phyloP scores from a whole-genome alignment of 2,797 vertebrate genomes.

The Rhadinocentrus ornatus region DNA sequence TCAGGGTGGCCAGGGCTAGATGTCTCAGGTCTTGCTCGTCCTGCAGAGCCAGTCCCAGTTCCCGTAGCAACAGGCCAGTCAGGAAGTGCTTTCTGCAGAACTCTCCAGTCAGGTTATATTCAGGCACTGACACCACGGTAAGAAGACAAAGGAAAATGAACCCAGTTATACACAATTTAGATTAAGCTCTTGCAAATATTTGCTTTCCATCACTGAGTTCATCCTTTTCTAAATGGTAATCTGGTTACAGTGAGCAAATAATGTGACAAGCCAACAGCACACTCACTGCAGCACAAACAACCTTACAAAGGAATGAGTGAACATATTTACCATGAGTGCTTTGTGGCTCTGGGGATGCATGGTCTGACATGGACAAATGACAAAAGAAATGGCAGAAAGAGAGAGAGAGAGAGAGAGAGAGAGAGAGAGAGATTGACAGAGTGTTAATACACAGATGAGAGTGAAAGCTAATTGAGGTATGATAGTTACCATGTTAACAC shows the following conservation, averaged over 20 bases:
- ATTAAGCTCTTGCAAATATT: conserved; percentile 27
- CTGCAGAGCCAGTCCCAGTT: conserved; percentile 95
- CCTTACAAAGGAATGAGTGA: conserved; percentile 45
- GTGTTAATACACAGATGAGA: conserved; percentile 69
- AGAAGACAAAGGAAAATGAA: conserved; percentile 20
- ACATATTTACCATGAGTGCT: conserved; percentile 83
- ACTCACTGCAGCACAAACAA: conserved; percentile 25
- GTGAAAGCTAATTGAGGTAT: conserved; percentile 45
- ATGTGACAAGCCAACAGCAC: conserved; percentile 20
- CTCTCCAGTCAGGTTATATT: conserved; percentile 96
- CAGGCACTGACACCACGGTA: conserved; percentile 82
- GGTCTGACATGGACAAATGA: conserved; percentile 79
- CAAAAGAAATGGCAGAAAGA: conserved; percentile 38
- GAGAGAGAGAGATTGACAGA: conserved; percentile 42
- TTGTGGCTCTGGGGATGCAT: conserved; percentile 77
- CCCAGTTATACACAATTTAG: conserved; percentile 16
- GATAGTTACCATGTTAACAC: conserved; percentile 37
- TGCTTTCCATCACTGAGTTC: conserved; percentile 30
- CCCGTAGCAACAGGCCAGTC: conserved; percentile 92
- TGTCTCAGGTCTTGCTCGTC: conserved; percentile 97
- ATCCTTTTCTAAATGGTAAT: conserved; percentile 26
- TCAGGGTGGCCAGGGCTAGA: conserved; percentile 93
- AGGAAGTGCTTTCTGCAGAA: conserved; percentile 98
- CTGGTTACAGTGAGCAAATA: conserved; percentile 35
- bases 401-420: conserved; percentile 40